A percentile compares a stretch with the other conserved stretches of the same genome.
Conservation (phyloP, 2,888 invertebrate genomes). For the Strigamia transsilvanica region DNA sequence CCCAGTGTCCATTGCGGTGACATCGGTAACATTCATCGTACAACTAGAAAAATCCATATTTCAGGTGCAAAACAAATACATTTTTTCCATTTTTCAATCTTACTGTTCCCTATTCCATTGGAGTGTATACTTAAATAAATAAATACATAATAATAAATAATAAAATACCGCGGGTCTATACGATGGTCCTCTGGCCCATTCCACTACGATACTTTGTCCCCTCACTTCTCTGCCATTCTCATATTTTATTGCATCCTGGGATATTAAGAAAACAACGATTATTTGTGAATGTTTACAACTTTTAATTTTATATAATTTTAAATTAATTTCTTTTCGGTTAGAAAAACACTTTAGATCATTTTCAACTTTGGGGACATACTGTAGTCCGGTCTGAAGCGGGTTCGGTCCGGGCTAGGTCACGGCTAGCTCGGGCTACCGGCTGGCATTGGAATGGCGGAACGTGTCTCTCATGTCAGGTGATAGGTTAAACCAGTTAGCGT, state of each 20-base stretch:
- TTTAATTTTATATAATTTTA: not conserved
- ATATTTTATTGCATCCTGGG: slow-evolving; percentile 64
- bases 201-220: slow-evolving; percentile 65
- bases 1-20: slow-evolving; percentile 65
- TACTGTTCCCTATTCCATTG: no score
- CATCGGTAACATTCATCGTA: slow-evolving; percentile 65
- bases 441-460: slow-evolving; percentile 50
- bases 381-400: slow-evolving; percentile 53
- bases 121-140: no score
- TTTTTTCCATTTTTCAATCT: no score
- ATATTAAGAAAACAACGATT: no score
- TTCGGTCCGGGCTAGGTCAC: slow-evolving; percentile 53
- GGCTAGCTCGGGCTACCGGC: slow-evolving; percentile 54
- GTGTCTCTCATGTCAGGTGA: not conserved
- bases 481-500: not conserved
- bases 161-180: slow-evolving; percentile 60
- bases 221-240: slow-evolving; percentile 65
- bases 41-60: slow-evolving; percentile 57
- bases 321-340: not conserved
- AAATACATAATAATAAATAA: no score
- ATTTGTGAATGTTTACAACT: no score
- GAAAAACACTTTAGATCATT: slow-evolving; percentile 13
- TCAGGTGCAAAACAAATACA: not conserved
- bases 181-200: slow-evolving; percentile 65
- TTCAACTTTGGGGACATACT: slow-evolving; percentile 53